These are phyloP conservation scores for Dicrostonyx torquatus DNA, from an alignment of 2,797 vertebrate genomes.

Conservation along the genomic window DNA sequence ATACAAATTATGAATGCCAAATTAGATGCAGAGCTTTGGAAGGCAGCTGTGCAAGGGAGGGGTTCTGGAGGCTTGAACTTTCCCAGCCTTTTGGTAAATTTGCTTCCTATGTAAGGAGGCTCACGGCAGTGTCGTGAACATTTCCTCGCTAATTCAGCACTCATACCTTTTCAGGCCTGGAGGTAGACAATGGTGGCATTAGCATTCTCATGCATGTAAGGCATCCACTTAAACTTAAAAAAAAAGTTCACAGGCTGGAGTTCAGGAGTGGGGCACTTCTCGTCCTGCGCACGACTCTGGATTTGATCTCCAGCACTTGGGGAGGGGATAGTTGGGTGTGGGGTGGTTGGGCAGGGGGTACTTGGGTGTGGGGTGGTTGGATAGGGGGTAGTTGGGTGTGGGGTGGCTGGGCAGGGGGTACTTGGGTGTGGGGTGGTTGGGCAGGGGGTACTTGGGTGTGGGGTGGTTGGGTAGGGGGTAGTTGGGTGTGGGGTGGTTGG, in stretches of 20 bases:
- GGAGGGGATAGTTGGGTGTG: too few species aligned
- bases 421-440: too few species aligned
- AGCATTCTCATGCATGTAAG: conserved; percentile 10
- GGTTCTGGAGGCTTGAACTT: background rate
- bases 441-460: too few species aligned
- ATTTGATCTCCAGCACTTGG: background rate
- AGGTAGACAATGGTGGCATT: background rate
- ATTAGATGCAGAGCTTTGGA: background rate
- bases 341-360: too few species aligned
- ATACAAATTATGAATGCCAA: background rate
- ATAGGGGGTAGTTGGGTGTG: too few species aligned
- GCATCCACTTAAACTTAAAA: conserved; percentile 16
- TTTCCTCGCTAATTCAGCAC: background rate
- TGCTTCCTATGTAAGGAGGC: background rate
- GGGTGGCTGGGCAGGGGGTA: too few species aligned
- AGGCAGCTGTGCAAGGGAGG: background rate
- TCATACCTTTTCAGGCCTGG: background rate
- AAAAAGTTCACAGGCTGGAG: background rate
- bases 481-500: too few species aligned
- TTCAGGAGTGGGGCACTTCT: background rate
- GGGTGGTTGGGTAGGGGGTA: too few species aligned
- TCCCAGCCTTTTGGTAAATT: background rate
- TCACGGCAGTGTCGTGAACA: background rate
- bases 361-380: too few species aligned
- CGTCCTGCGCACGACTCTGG: background rate